Conservation (phyloP, 2,113 vertebrate species). For the Oreotragus oreotragus region DNA sequence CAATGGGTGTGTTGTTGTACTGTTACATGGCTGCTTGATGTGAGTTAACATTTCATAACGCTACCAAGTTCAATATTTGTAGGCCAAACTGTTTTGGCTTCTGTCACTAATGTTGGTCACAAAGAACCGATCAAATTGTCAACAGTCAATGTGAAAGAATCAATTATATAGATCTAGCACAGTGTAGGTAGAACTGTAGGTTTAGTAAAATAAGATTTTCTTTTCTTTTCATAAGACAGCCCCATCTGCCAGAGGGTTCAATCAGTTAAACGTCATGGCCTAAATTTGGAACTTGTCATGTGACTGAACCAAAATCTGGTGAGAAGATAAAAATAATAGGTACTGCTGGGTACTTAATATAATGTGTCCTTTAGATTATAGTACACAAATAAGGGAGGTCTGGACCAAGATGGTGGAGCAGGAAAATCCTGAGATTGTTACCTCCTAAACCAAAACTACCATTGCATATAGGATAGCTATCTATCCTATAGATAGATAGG, state of each 20-base stretch:
- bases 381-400: background rate
- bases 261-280: background rate
- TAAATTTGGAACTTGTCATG: background rate
- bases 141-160: slow-evolving; percentile 43
- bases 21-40: background rate
- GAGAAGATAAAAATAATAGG: slow-evolving; percentile 4
- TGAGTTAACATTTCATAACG: slow-evolving; percentile 27
- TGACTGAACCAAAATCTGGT: background rate
- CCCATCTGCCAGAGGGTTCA: background rate
- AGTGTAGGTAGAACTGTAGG: background rate
- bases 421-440: background rate
- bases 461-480: background rate
- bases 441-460: background rate
- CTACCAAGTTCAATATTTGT: slow-evolving; percentile 12
- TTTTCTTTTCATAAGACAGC: background rate
- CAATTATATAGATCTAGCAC: slow-evolving; percentile 26
- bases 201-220: background rate
- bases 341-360: background rate
- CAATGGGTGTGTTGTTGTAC: background rate
- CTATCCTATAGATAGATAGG: too few relatives aligned
- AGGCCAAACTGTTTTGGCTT: slow-evolving; percentile 40
- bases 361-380: background rate
- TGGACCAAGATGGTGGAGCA: background rate
- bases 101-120: slow-evolving; percentile 28
- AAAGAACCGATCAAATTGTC: slow-evolving; percentile 49